Evolutionary conservation across 2,113 vertebrate species (phyloP), one percentile per base, ranked within the genome.

Genomic region (Ophiodon elongatus): DNA sequence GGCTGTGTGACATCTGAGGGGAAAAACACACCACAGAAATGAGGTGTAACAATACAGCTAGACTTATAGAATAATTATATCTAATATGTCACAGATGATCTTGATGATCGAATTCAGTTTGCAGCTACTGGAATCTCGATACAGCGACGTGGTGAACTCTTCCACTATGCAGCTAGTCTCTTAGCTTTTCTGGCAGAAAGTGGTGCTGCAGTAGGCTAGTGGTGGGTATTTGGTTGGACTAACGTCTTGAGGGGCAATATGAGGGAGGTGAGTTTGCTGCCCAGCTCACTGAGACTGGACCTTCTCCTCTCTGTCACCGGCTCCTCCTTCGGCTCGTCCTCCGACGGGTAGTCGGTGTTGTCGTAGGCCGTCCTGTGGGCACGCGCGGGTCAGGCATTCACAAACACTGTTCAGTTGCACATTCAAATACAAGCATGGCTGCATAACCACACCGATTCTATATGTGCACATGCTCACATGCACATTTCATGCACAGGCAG

Each of bases 261-360:
- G 79, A 95, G 74, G 73, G 95, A 94, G 79, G 92, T 92, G 84
- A 96, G 84, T 92, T 72, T 90, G 86, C 66, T 96, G 85, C 94
- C 96, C 90, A 96, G 97, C 87, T 97, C 97, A 88, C 95, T 95
- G 76, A 96, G 54, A 67, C 96, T 97, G 90, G 91, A 85, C 90
- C 95, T 96, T 89, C 95, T 96, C 87, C 92, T 91, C 82, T 91
- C 94, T 31, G 78, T 68, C 82, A 68, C 87, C 19, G 88, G 81
- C 45, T 93, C 90, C 54, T 89, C 89, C 35, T 19, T 62, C 57
- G 90, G 94, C 85, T 97, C 94, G 73, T 91, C 93, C 39, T 95
- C 89, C 0, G 52, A 89, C 62, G 63, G 90, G 66, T 81, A 60
- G 76, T 96, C 96, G 0, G 75, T 45, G 76, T 85, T 89, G 89